phyloP scores from a whole-genome alignment of 2,113 vertebrate genomes.

The Platycercus adscitus region DNA sequence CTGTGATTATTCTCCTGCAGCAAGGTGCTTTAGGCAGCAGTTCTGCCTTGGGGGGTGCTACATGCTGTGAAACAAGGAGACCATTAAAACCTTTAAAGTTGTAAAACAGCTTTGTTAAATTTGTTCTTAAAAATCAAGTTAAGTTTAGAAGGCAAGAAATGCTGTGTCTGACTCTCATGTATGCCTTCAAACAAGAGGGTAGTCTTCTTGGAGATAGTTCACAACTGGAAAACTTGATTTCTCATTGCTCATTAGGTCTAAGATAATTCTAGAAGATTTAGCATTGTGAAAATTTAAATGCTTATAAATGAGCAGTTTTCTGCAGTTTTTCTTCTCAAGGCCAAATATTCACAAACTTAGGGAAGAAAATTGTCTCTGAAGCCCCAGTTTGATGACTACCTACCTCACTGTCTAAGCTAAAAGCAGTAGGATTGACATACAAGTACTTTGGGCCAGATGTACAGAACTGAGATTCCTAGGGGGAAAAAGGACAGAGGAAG shows the following conservation, averaged over 20 bases:
- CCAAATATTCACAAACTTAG: background rate
- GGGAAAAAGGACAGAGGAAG: background rate
- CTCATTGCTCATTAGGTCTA: background rate
- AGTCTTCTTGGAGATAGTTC: background rate
- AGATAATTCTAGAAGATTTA: background rate
- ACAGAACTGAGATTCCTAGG: background rate
- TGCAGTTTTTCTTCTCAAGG: background rate
- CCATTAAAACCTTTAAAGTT: background rate
- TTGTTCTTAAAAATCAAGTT: background rate
- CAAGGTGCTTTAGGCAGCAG: background rate
- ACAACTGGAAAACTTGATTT: background rate
- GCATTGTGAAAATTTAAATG: background rate
- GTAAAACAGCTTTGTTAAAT: background rate
- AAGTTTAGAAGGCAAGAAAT: background rate
- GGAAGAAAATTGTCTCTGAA: background rate
- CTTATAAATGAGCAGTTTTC: background rate
- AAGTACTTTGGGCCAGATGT: background rate
- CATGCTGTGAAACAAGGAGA: background rate
- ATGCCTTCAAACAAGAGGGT: rapidly evolving
- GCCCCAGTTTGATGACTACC: background rate
- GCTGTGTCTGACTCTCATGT: background rate
- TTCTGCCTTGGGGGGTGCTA: background rate
- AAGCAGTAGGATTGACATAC: background rate
- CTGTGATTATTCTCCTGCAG: background rate
- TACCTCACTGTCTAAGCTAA: background rate